phyloP scores from a whole-genome alignment of 2,888 invertebrate species.

The Patella depressa region DNA sequence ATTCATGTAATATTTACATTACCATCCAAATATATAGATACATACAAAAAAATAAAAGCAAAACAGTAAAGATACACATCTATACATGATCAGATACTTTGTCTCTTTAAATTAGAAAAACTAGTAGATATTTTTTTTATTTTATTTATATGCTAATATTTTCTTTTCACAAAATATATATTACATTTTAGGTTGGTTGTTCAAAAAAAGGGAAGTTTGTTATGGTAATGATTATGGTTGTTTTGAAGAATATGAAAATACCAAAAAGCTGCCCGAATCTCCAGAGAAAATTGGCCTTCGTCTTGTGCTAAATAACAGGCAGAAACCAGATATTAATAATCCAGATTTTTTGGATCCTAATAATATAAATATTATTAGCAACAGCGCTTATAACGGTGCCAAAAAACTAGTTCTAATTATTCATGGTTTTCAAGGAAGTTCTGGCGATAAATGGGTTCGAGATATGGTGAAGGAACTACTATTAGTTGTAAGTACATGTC shows the following conservation, averaged over 20 bases:
- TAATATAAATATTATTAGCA: background rate
- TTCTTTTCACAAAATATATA: no score
- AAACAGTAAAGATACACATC: no score
- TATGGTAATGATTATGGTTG: background rate
- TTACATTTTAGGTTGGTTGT: no score
- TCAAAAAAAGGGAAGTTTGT: background rate
- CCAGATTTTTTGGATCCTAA: background rate
- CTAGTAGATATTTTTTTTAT: no score
- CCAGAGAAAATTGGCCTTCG: background rate
- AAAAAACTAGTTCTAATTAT: background rate
- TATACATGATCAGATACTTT: no score
- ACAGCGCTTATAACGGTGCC: background rate
- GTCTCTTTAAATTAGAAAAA: no score
- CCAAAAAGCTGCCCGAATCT: background rate
- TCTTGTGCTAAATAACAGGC: background rate
- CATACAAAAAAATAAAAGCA: no score
- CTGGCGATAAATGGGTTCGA: background rate
- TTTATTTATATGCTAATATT: no score
- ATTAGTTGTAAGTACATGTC: background rate
- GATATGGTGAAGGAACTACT: background rate
- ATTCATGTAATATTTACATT: no score
- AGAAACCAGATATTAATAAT: background rate
- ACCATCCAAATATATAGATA: no score
- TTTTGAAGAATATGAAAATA: background rate
- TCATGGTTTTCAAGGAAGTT: slow-evolving; percentile 2